Evolutionary conservation across 92 coral and sea anemone genomes (phyloP), one percentile per base, ranked within the genome.

Genomic region (Meandrina meandrites): DNA sequence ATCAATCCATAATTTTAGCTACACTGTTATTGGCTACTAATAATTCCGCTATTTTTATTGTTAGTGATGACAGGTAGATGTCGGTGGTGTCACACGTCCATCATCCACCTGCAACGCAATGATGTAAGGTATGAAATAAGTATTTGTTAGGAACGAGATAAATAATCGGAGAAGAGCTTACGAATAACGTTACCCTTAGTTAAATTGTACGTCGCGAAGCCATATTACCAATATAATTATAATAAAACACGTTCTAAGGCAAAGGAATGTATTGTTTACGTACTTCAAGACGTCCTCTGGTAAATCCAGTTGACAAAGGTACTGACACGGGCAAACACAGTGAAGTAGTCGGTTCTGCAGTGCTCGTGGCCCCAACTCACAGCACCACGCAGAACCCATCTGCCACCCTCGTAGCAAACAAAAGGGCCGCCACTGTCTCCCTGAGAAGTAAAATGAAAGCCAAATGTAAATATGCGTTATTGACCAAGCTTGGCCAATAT

Each of bases 371-470:
- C 98, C 98, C 98, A 95, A 75, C 97, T 94, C 51, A 94, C 96
- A 9, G 96, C 98, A 0, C 98, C 98, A 37, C 93, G 91, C 8
- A 95, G 93, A 14, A 93, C 94, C 95, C 95, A 95, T 79, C 82
- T 81, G 1, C 96, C 93, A 32, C 90, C 88, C 72, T 95, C 98
- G 64, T 91, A 82, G 72, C 98, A 95, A 72, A 94, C 98, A 56
- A 94, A 95, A 21, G 98, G 98, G 35, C 98, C 98, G 18, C 98
- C 97, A 58, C 97, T 94, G 91, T 95, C 98, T 30, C 98, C 98
- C 70, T 81, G 57, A 13, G 36, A 36, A 64, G 24, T 78, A 19
- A 51, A 7, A 37, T 18, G 24, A 6, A 6, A 6, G 45, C 6
- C 45, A 40, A 40, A 40, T 40, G 6, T 40, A 40, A 40, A 40